Evolutionary conservation across 2,888 invertebrate genomes (phyloP).

Genomic region (Pomacea canaliculata): DNA sequence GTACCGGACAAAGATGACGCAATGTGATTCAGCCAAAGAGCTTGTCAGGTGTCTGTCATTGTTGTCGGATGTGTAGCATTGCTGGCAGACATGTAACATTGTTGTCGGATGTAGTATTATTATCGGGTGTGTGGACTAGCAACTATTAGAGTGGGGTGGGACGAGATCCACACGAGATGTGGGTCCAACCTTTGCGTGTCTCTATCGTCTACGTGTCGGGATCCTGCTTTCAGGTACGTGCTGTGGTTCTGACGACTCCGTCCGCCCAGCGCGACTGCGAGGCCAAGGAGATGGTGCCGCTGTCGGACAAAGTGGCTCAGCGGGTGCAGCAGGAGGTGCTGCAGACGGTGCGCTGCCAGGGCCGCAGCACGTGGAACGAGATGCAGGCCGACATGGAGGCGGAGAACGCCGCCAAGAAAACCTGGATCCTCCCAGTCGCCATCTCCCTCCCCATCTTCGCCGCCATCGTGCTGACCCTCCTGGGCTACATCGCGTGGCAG

Average conservation of each 20-base stretch:
- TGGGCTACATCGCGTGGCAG: constrained; percentile 44
- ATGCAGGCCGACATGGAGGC: constrained; percentile 40
- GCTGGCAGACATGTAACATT: no score
- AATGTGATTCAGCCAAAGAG: constrained; percentile 56
- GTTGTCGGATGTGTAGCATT: not conserved
- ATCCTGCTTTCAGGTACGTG: constrained; percentile 38
- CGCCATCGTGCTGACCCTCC: constrained; percentile 36
- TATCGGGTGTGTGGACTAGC: no score
- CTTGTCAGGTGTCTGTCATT: constrained; percentile 43
- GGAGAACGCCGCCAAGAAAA: constrained; percentile 38
- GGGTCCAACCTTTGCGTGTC: no score
- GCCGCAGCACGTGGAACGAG: constrained; percentile 43
- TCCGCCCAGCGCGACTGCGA: constrained; percentile 37
- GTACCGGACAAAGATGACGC: constrained; percentile 34
- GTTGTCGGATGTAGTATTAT: no score
- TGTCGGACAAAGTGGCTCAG: constrained; percentile 38
- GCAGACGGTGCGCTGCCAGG: constrained; percentile 48
- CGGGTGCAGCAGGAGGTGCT: constrained; percentile 42
- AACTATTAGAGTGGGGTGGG: no score
- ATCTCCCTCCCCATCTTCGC: constrained; percentile 39
- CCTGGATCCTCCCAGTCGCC: constrained; percentile 47
- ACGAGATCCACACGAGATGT: no score
- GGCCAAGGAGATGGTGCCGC: constrained; percentile 45
- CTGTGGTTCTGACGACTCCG: constrained; percentile 52
- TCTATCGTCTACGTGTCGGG: not conserved